phyloP scores from a whole-genome alignment of 1,140 invertebrate genomes.

The Nylanderia fulva region DNA sequence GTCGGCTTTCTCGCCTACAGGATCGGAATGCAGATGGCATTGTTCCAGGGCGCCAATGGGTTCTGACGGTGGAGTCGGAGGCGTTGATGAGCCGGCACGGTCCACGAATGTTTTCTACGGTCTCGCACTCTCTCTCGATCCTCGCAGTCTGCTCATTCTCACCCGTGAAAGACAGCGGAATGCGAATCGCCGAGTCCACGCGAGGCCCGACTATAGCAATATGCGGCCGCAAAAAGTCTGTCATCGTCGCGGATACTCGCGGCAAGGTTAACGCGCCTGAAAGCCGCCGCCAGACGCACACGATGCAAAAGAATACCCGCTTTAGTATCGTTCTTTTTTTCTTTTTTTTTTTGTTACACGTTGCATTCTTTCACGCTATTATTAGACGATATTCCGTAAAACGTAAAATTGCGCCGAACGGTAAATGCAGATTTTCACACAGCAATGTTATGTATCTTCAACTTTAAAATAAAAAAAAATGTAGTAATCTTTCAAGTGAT shows the following conservation, averaged over 20 bases:
- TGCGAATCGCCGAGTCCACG: constrained; percentile 71
- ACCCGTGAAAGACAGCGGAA: constrained; percentile 79
- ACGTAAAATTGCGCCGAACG: background rate
- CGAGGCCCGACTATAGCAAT: constrained; percentile 72
- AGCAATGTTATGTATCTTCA: background rate
- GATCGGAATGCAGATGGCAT: constrained; percentile 80
- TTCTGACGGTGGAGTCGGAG: constrained; percentile 73
- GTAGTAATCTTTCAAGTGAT: constrained; percentile 1
- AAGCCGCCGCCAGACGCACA: constrained; percentile 20
- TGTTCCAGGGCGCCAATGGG: constrained; percentile 77
- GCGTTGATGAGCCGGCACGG: constrained; percentile 83
- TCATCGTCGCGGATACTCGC: constrained; percentile 35
- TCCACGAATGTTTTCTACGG: constrained; percentile 82
- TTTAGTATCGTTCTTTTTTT: constrained; percentile 11
- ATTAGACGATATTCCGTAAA: background rate
- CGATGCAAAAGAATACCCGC: background rate
- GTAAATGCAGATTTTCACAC: background rate
- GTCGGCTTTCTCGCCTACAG: constrained; percentile 72
- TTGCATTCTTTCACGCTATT: background rate
- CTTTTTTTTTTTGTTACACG: background rate
- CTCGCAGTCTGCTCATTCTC: constrained; percentile 72
- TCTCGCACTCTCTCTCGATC: constrained; percentile 46
- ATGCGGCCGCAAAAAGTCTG: constrained; percentile 69
- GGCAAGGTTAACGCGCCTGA: constrained; percentile 17
- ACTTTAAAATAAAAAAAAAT: too few species aligned